Base-by-base conservation (phyloP, 1,140 invertebrate genomes). In the Sinonovacula constricta region DNA sequence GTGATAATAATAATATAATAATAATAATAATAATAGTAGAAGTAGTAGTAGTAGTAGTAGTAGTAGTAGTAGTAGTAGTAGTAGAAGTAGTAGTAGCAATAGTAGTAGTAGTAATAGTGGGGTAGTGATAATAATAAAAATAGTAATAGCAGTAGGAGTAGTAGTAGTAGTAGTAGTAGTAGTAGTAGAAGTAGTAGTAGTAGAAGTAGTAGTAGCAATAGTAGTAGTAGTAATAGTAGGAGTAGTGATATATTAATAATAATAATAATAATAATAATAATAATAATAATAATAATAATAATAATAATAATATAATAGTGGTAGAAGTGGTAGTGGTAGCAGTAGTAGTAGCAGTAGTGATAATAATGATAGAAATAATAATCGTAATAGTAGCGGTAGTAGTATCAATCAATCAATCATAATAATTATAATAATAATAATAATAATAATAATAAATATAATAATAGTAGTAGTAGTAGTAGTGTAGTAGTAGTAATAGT, bases 261-360 rank as follows among this genome's bases (percentile, higher is more conserved):
- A 49, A n/a, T 49, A 49, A n/a, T 49, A 49, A n/a, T 49, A 49
- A n/a, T 49, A 49, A n/a, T 49, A 49, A 49, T 49, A 49, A n/a
- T 49, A 49, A 49, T 49, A 49, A 49, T 49, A 49, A 49, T 49
- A 49, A n/a, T 49, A 49, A n/a, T 49, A 49, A n/a, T 49, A 49
- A n/a, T 49, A 49, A n/a, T 49, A 49, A n/a, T 49, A 49, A n/a
- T 49, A 49, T 49, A 49, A n/a, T 49, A 49, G 45, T 49, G n/a
- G 45, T 49, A 49, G 45, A 12, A 49, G 45, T 49, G n/a, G 45
- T 49, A 49, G 45, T 49, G n/a, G 45, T 49, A 49, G 45, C n/a
- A 49, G 45, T 49, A 49, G 45, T 49, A 49, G 45, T 49, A 12
- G 45, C n/a, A 49, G 45, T 49, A 12, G n/a, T 49, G n/a, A n/a